Evolutionary conservation across 2,113 vertebrate genomes (phyloP), one percentile per base, ranked within the genome.

Genomic region (Eptesicus fuscus): DNA sequence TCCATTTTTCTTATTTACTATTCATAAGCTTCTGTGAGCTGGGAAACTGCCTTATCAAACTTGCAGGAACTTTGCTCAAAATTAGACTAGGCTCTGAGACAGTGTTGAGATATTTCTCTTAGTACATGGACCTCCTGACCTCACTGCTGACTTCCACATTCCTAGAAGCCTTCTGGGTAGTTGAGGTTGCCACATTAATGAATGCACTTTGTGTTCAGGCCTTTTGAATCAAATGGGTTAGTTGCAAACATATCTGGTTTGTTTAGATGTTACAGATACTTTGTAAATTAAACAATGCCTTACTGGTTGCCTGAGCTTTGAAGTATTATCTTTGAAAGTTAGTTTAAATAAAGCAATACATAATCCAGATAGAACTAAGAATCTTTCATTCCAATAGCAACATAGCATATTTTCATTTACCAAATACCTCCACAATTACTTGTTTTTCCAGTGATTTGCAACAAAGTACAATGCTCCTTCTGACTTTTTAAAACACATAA

Each of bases 281-380:
- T 44, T 95, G 28, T 92, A 95, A 97, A 94, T 96, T 94, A 95
- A 35, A 30, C 0, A 73, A 44, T 76, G 30, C 22, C 96, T 59
- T 80, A 80, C 35, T 95, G 42, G 74, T 44, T 88, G 61, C 61
- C 88, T 74, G 63, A 82, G 56, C 91, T 77, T 51, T 96, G 84
- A 97, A 83, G 83, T 87, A 95, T 63, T 97, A 37, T 76, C 44
- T 44, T 56, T 87, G 83, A 97, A 96, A 97, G 8, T 2, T 51
- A 94, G 14, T 67, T 96, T 96, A 96, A 96, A 95, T 23, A 94
- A 70, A 96, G 25, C 30, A 96, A 96, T 96, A 97, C 93, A 94
- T 95, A 94, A 96, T 88, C 40, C 22, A 69, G n/a, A 42, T 79
- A 76, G 44, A 47, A 94, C 25, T 11, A 42, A 22, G 82, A 90